These are phyloP conservation scores for Geopemphigus sp. DNA, from an alignment of 1,140 invertebrate genomes.

Conservation along the genomic window DNA sequence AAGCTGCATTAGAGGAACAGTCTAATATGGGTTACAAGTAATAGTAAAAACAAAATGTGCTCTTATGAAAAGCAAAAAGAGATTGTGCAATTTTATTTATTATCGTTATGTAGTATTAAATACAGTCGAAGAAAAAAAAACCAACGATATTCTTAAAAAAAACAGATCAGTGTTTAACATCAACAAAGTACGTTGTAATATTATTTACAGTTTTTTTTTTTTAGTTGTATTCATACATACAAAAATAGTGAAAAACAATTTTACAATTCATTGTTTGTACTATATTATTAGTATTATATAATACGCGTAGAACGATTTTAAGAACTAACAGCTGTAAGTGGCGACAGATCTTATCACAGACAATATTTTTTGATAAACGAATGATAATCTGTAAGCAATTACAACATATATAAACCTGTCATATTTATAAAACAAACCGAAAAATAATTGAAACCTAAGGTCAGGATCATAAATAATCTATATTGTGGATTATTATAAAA, in stretches of 20 bases:
- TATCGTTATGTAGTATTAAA: no score
- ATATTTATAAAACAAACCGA: no score
- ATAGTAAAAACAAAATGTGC: not conserved
- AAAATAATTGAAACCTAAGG: no score
- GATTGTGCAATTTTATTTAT: not conserved
- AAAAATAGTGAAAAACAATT: no score
- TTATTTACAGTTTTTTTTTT: not conserved
- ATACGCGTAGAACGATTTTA: no score
- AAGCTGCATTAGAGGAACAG: conserved; percentile 7
- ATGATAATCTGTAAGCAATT: conserved; percentile 51
- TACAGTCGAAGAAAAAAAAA: no score
- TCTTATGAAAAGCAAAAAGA: not conserved
- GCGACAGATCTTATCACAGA: conserved; percentile 48
- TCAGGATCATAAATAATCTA: no score
- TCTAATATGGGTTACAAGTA: not conserved
- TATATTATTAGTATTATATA: not conserved
- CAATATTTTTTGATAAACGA: conserved; percentile 51
- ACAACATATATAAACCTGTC: not conserved
- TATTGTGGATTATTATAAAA: no score
- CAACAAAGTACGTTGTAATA: no score
- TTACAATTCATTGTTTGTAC: not conserved
- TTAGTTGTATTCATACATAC: not conserved
- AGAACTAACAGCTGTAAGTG: conserved; percentile 25
- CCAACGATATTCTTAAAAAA: no score
- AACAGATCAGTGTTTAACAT: no score